These are phyloP conservation scores for Ophion costatus DNA, from an alignment of 2,888 invertebrate species.

Conservation along the genomic window DNA sequence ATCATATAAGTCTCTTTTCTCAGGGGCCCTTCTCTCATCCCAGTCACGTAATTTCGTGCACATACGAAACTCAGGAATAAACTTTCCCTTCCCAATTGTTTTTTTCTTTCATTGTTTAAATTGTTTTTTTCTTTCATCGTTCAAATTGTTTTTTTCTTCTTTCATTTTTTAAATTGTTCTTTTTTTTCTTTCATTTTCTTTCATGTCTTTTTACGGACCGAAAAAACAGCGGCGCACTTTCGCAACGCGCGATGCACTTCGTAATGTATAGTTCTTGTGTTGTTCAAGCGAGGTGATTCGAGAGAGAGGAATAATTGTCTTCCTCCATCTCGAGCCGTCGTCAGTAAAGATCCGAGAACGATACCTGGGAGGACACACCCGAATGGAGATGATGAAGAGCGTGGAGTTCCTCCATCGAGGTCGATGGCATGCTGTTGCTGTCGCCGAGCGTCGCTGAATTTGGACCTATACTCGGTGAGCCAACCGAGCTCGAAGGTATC, in stretches of 20 bases:
- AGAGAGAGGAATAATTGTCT: conserved; percentile 68
- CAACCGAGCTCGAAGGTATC: conserved; percentile 80
- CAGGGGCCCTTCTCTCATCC: background rate
- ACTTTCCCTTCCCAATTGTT: background rate
- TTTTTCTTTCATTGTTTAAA: too few species aligned
- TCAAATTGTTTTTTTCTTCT: background rate
- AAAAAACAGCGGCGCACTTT: conserved; percentile 39
- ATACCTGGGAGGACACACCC: conserved; percentile 82
- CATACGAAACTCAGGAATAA: background rate
- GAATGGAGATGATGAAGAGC: conserved; percentile 85
- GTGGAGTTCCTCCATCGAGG: conserved; percentile 85
- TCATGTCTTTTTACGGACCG: background rate
- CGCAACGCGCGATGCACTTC: conserved; percentile 6
- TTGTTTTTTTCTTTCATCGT: background rate
- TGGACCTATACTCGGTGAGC: conserved; percentile 80
- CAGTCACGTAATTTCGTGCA: background rate
- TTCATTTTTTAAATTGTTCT: background rate
- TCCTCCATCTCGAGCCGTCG: conserved; percentile 77
- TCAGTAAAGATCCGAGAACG: conserved; percentile 84
- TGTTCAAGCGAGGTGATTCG: conserved; percentile 61
- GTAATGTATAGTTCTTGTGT: background rate
- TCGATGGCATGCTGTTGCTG: conserved; percentile 84
- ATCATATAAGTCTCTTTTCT: background rate
- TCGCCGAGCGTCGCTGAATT: conserved; percentile 84
- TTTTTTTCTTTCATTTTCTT: background rate